These are phyloP conservation scores for Cistogaster globosa DNA, from an alignment of 2,888 invertebrate species.

Conservation along the genomic window DNA sequence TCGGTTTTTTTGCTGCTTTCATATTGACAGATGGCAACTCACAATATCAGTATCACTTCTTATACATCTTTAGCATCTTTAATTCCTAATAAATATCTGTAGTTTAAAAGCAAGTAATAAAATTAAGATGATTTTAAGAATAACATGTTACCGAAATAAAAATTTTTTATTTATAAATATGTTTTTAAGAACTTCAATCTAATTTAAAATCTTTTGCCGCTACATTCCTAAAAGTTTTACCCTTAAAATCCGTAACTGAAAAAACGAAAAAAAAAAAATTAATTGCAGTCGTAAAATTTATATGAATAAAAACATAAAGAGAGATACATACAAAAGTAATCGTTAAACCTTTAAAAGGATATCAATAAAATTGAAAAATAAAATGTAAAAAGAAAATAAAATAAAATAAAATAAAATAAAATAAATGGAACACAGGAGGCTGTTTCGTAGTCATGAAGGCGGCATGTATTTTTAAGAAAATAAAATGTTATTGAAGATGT, in stretches of 20 bases:
- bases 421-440: neutral
- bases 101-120: too few species aligned
- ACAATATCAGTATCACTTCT: too few species aligned
- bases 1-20: too few species aligned
- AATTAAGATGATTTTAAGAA: too few species aligned
- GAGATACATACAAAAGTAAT: neutral
- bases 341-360: conserved; percentile 7
- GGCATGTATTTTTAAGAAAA: conserved; percentile 11
- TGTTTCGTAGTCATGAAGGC: conserved; percentile 11
- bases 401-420: conserved; percentile 16
- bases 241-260: neutral
- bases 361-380: conserved; percentile 40
- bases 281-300: conserved; percentile 63
- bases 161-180: too few species aligned
- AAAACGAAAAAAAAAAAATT: conserved; percentile 62
- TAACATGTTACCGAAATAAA: too few species aligned
- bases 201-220: too few species aligned
- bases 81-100: too few species aligned
- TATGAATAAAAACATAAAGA: neutral
- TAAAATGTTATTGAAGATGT: conserved; percentile 39
- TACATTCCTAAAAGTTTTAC: too few species aligned
- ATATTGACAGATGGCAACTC: too few species aligned
- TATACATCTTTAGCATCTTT: too few species aligned
- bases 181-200: too few species aligned
- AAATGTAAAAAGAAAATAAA: conserved; percentile 5